These are phyloP conservation scores for Papilio xuthus DNA, from an alignment of 1,140 invertebrate genomes.

Conservation along the genomic window DNA sequence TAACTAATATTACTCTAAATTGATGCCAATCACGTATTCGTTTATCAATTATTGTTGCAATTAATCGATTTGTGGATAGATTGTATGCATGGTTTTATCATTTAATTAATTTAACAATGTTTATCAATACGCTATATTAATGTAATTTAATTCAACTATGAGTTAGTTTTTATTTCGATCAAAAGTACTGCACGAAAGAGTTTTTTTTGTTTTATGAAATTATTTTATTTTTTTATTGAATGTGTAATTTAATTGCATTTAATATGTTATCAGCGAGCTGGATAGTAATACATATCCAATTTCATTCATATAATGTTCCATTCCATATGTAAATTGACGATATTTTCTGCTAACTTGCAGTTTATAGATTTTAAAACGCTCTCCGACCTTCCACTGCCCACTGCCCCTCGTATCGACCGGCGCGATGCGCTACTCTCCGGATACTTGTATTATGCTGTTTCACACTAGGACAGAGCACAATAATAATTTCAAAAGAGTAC, in stretches of 20 bases:
- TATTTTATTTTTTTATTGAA: no score
- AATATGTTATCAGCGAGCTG: no score
- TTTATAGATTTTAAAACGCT: constrained; percentile 22
- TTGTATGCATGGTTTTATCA: background rate
- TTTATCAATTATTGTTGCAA: constrained; percentile 5
- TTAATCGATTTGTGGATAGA: background rate
- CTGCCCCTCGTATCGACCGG: constrained; percentile 6
- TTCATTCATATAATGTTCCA: no score
- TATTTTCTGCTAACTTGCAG: background rate
- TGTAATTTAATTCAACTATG: background rate
- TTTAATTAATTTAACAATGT: background rate
- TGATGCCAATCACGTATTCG: background rate
- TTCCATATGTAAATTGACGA: background rate
- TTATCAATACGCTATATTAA: background rate
- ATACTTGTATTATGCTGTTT: constrained; percentile 26
- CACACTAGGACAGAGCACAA: background rate
- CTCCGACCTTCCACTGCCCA: background rate
- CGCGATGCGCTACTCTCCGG: background rate
- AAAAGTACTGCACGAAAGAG: background rate
- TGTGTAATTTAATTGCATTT: no score
- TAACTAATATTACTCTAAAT: background rate
- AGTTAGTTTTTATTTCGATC: background rate
- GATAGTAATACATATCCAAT: no score
- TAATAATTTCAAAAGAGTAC: background rate
- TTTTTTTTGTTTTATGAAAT: no score